Evolutionary conservation across 1,140 invertebrate genomes (phyloP).

Genomic region (Cecropterus lyciades): DNA sequence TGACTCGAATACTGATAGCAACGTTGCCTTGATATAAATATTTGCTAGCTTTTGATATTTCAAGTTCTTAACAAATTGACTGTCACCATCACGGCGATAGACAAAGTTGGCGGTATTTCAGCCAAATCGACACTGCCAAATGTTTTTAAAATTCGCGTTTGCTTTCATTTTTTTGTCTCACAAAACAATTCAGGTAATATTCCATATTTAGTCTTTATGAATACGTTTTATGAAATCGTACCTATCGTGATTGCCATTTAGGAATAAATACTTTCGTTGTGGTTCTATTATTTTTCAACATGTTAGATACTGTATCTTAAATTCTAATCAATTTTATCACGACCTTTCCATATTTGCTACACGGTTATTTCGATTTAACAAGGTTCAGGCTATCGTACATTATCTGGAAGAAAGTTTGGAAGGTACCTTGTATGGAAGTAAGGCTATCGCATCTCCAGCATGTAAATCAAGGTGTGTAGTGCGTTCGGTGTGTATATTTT

Average conservation of each 20-base stretch:
- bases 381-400: slow-evolving; percentile 2
- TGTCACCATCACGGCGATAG: not conserved
- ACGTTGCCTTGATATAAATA: slow-evolving; percentile 10
- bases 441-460: slow-evolving; percentile 55
- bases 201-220: no score
- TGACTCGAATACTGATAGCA: slow-evolving; percentile 12
- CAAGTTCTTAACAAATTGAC: slow-evolving; percentile 10
- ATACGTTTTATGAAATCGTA: no score
- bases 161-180: not conserved
- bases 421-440: slow-evolving; percentile 40
- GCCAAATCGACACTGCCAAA: not conserved
- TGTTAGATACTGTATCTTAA: not conserved
- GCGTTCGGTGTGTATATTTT: slow-evolving; percentile 54
- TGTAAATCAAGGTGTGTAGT: slow-evolving; percentile 72
- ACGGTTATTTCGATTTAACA: not conserved
- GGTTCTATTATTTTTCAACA: not conserved
- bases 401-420: slow-evolving; percentile 40
- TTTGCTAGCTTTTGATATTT: not conserved
- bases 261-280: no score
- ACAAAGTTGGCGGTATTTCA: not conserved
- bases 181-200: no score
- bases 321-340: not conserved
- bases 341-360: not conserved
- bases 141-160: not conserved
- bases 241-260: no score